Percentiles rank a stretch among this genome's conserved stretches.
These are phyloP conservation scores for Trichogramma evanescens DNA, from an alignment of 2,888 invertebrate genomes.

Conservation along the genomic window DNA sequence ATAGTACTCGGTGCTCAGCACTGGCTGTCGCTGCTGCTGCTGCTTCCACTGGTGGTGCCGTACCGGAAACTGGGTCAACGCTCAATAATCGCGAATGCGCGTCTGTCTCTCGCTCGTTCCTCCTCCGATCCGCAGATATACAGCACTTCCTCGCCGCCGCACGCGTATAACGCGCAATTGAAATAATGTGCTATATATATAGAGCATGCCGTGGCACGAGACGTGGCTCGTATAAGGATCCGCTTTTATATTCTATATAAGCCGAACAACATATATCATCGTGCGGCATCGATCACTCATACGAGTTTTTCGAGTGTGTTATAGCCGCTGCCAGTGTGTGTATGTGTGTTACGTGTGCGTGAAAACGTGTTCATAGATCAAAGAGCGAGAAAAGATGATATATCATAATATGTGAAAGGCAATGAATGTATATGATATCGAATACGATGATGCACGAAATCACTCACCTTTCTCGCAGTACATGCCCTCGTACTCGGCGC, in stretches of 20 bases:
- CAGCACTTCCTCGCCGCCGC: not conserved
- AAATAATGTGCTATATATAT: no score
- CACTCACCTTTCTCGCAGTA: conserved; percentile 87
- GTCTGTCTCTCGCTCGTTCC: not conserved
- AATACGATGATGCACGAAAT: not conserved
- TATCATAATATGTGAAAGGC: not conserved
- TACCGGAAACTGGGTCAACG: conserved; percentile 26
- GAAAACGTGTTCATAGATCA: no score
- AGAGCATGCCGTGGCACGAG: not conserved
- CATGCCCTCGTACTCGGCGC: conserved; percentile 86
- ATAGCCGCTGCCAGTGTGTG: no score
- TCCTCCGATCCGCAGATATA: not conserved
- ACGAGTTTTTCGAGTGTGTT: no score
- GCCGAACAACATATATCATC: no score
- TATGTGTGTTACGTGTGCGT: no score
- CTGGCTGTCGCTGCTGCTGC: not conserved
- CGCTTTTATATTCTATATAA: conserved; percentile 5
- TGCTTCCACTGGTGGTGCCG: not conserved
- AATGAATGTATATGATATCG: not conserved
- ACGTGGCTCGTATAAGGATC: conserved; percentile 7
- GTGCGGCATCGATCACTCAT: no score
- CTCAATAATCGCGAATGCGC: conserved; percentile 21
- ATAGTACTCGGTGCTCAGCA: no score
- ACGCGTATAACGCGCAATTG: no score
- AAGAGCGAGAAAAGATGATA: no score